A percentile compares a stretch with the other conserved stretches of the same genome.
phyloP scores from a whole-genome alignment of 2,888 invertebrate species.

The Cerastis rubricosa region DNA sequence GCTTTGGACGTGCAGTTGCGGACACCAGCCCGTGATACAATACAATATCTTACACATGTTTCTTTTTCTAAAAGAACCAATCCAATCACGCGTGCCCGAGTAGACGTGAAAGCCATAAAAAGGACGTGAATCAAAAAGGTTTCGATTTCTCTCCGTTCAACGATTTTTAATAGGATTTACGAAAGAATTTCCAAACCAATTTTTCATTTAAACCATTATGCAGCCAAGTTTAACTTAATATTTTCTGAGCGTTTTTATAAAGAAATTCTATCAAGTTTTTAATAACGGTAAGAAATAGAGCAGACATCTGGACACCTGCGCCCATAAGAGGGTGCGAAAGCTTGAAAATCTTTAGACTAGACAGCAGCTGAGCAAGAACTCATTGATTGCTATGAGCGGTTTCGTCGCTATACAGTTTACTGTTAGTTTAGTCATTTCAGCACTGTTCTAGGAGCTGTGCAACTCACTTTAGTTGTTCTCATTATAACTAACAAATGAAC shows the following conservation, averaged over 20 bases:
- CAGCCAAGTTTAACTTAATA: conserved; percentile 33
- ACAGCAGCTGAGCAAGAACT: conserved; percentile 28
- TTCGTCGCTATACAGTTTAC: conserved; percentile 19
- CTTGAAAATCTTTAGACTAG: conserved; percentile 46
- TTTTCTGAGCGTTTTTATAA: conserved; percentile 26
- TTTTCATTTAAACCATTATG: conserved; percentile 37
- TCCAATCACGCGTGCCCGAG: conserved; percentile 14
- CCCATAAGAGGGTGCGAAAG: conserved; percentile 34
- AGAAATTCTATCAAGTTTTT: conserved; percentile 46
- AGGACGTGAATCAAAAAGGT: conserved; percentile 41
- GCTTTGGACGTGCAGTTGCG: no score
- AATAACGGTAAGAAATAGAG: conserved; percentile 56
- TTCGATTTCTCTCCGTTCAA: conserved; percentile 46
- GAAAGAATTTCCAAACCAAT: conserved; percentile 21
- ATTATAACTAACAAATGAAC: conserved; percentile 60
- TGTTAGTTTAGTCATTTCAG: conserved; percentile 37
- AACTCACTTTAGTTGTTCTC: conserved; percentile 45
- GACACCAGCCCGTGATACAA: no score
- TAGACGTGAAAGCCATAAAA: conserved; percentile 38
- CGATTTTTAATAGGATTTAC: conserved; percentile 48
- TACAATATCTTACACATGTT: not conserved
- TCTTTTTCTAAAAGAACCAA: conserved; percentile 15
- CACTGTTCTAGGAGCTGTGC: conserved; percentile 25
- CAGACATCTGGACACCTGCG: conserved; percentile 51
- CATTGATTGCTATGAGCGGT: conserved; percentile 46